Conservation (phyloP, 2,888 invertebrate genomes). For the Watsonalla cultraria region DNA sequence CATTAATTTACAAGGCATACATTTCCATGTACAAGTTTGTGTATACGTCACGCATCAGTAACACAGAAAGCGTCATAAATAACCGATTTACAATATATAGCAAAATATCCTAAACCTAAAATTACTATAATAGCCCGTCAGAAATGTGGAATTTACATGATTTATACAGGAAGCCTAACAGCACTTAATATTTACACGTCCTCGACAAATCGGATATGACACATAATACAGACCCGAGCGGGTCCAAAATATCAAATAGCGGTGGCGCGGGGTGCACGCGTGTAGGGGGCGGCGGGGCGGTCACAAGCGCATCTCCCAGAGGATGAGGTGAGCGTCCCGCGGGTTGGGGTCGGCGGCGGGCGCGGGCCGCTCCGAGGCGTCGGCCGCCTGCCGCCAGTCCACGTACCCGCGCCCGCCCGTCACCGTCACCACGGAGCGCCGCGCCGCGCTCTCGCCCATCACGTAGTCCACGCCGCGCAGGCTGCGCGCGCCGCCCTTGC, state of each 20-base stretch:
- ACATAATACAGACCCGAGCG: slow-evolving; percentile 32
- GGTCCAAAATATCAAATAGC: slow-evolving; percentile 4
- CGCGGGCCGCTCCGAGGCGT: slow-evolving; percentile 76
- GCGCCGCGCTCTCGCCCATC: slow-evolving; percentile 66
- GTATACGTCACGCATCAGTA: slow-evolving; percentile 20
- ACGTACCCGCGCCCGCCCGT: slow-evolving; percentile 94
- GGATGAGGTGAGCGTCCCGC: slow-evolving; percentile 91
- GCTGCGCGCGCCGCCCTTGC: slow-evolving; percentile 56
- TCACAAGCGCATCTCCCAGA: slow-evolving; percentile 86
- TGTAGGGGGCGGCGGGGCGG: slow-evolving; percentile 14
- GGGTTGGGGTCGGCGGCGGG: slow-evolving; percentile 84
- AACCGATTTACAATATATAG: slow-evolving; percentile 20
- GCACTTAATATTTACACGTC: slow-evolving; percentile 30
- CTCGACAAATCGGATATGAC: slow-evolving; percentile 49
- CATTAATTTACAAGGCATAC: slow-evolving; percentile 52
- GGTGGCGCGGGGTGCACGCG: slow-evolving; percentile 22
- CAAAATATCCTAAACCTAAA: slow-evolving; percentile 22
- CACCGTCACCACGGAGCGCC: slow-evolving; percentile 89
- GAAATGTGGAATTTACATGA: slow-evolving; percentile 38
- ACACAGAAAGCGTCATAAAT: slow-evolving; percentile 20
- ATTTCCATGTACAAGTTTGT: slow-evolving; percentile 36
- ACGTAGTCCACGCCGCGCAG: slow-evolving; percentile 64
- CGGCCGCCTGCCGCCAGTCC: slow-evolving; percentile 88
- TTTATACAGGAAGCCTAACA: slow-evolving; percentile 13
- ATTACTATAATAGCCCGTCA: slow-evolving; percentile 28